Base-by-base conservation (phyloP, 2,113 vertebrate species). In the Nerophis ophidion region DNA sequence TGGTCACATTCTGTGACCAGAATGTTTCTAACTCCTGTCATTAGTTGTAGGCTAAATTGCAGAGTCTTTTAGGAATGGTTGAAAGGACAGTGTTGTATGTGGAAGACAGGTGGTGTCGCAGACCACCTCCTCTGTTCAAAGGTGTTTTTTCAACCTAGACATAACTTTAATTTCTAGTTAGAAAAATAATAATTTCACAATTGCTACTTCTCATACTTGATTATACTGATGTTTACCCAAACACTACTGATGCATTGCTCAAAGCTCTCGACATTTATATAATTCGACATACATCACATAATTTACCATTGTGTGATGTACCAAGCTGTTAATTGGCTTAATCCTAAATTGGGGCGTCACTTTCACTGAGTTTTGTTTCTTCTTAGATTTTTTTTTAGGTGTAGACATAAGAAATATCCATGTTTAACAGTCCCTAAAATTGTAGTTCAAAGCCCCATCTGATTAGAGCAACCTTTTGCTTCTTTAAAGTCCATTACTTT, bases 131-230 rank as follows among this genome's bases (percentile, higher is more conserved):
- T 26, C 26, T 26, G 26, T 26, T 26, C 26, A 26, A 4, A 26
- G 26, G 26, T 26, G 26, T 2, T 26, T 26, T 26, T 26, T 26
- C 26, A 3, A 26, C 26, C 26, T 26, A 3, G 26, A 26, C 26
- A 26, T 26, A 26, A 26, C 26, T 44, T 44, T 44, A 9, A 44
- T 44, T 44, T 11, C 40, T 11, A 11, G 5, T 44, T 4, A 11
- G 40, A 11, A 44, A 58, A 65, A 47, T 35, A 36, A 55, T 51
- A 9, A 60, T 60, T n/a, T 35, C 52, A 62, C 80, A 79, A 71
- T 71, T 79, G 80, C 40, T 59, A 44, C 40, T 44, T 44, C 10
- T 11, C 40, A 44, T 44, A 44, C 40, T 44, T 44, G 10, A 44
- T 44, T 44, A 44, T 44, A 11, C 40, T 44, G n/a, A 44, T 44